Conservation (phyloP, 2,797 vertebrate genomes). For the Chromis chromis region DNA sequence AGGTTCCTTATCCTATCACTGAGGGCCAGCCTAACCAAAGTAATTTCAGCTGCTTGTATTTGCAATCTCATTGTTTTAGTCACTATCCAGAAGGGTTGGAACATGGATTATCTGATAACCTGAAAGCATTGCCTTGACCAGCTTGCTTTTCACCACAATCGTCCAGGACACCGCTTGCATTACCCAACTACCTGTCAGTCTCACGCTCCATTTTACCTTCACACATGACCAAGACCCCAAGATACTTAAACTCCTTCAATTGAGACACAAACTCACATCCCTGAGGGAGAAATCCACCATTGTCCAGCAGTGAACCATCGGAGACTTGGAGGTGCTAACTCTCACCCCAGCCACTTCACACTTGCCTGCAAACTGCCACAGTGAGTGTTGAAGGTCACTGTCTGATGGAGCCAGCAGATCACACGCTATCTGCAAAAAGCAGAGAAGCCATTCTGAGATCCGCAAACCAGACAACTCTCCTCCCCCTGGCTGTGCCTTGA, state of each 20-base stretch:
- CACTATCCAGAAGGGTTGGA: background rate
- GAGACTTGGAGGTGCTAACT: conserved; percentile 9
- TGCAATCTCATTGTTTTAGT: no score
- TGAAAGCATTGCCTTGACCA: background rate
- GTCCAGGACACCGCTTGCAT: background rate
- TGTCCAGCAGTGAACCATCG: conserved; percentile 2
- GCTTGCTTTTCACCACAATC: background rate
- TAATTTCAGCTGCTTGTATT: background rate
- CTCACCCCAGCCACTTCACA: background rate
- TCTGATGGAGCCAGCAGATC: conserved; percentile 10
- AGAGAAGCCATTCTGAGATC: background rate
- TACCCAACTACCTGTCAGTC: background rate
- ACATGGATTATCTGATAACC: background rate
- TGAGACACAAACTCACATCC: background rate
- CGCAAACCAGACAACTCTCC: background rate
- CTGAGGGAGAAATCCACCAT: background rate
- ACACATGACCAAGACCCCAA: background rate
- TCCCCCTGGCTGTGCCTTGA: conserved; percentile 4
- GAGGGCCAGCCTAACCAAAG: background rate
- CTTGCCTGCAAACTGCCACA: conserved; percentile 8
- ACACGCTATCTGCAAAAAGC: background rate
- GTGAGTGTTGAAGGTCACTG: conserved; percentile 5
- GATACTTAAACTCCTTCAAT: background rate
- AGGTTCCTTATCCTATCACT: background rate
- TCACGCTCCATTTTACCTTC: background rate